Evolutionary conservation across 2,888 invertebrate species (phyloP).

Genomic region (Ichneumoninae sp.): DNA sequence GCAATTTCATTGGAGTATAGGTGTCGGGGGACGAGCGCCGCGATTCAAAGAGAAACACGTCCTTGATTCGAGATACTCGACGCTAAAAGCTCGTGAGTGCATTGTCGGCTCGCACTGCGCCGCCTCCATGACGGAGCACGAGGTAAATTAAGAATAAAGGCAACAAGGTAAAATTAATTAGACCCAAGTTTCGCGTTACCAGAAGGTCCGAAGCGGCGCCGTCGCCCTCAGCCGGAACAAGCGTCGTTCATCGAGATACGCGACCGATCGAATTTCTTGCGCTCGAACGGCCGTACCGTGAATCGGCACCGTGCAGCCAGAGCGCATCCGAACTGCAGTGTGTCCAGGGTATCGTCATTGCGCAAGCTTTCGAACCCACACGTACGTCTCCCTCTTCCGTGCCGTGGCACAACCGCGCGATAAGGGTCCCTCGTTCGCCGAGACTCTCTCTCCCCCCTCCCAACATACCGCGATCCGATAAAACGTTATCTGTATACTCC

Average conservation of each 20-base stretch:
- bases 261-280: slow-evolving; percentile 50
- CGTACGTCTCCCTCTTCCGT: slow-evolving; percentile 23
- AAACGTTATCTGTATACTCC: slow-evolving; percentile 62
- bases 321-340: not conserved
- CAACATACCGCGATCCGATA: slow-evolving; percentile 44
- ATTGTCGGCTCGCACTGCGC: slow-evolving; percentile 1
- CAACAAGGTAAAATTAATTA: slow-evolving; percentile 35
- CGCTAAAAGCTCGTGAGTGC: slow-evolving; percentile 27
- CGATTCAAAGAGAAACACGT: slow-evolving; percentile 10
- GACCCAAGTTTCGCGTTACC: slow-evolving; percentile 45
- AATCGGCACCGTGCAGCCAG: slow-evolving; percentile 4
- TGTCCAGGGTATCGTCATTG: slow-evolving; percentile 37
- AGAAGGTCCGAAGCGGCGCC: not conserved
- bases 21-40: not conserved
- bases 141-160: not conserved
- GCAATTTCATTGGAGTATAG: not conserved
- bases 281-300: slow-evolving; percentile 6
- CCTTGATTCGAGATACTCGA: slow-evolving; percentile 22
- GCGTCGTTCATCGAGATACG: slow-evolving; percentile 32
- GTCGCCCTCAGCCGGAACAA: slow-evolving; percentile 22
- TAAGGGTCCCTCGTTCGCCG: slow-evolving; percentile 46
- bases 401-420: slow-evolving; percentile 16
- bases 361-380: slow-evolving; percentile 46
- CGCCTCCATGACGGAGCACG: slow-evolving; percentile 16
- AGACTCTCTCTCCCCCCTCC: slow-evolving; percentile 9